Conservation (phyloP, 2,797 vertebrate genomes). For the Schizopygopsis pylzovi region DNA sequence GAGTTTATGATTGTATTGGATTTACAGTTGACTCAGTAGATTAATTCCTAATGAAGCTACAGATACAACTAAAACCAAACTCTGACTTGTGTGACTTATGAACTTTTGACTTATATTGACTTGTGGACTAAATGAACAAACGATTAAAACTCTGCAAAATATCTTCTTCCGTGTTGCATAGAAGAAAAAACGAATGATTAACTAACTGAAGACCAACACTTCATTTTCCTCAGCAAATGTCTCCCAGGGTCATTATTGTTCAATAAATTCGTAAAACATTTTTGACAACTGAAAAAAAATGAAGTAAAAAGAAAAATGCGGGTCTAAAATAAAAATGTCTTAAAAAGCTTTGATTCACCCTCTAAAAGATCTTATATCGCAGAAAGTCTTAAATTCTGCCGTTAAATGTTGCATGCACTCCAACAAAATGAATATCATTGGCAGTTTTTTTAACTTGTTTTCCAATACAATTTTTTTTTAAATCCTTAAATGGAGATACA, state of each 20-base stretch:
- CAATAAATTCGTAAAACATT: not conserved
- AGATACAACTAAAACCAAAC: not conserved
- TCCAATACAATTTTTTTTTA: no score
- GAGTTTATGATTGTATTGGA: not conserved
- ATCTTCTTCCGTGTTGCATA: not conserved
- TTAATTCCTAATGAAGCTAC: not conserved
- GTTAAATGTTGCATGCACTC: no score
- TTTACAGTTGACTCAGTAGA: not conserved
- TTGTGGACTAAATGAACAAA: not conserved
- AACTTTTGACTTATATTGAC: not conserved
- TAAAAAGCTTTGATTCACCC: not conserved
- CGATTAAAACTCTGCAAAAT: not conserved
- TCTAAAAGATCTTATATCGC: not conserved
- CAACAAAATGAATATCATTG: not conserved
- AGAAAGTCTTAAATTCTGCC: not conserved
- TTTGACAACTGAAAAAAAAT: not conserved
- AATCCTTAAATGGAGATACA: no score
- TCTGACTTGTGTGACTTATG: not conserved
- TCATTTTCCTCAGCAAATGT: slow-evolving; percentile 1
- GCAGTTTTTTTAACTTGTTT: not conserved
- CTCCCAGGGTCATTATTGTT: not conserved
- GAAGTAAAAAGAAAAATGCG: not conserved
- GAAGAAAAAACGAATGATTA: not conserved
- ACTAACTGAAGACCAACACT: not conserved
- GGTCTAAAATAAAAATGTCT: not conserved